These are phyloP conservation scores for Aspidiotus rigidus DNA, from an alignment of 2,888 invertebrate species.

Conservation along the genomic window DNA sequence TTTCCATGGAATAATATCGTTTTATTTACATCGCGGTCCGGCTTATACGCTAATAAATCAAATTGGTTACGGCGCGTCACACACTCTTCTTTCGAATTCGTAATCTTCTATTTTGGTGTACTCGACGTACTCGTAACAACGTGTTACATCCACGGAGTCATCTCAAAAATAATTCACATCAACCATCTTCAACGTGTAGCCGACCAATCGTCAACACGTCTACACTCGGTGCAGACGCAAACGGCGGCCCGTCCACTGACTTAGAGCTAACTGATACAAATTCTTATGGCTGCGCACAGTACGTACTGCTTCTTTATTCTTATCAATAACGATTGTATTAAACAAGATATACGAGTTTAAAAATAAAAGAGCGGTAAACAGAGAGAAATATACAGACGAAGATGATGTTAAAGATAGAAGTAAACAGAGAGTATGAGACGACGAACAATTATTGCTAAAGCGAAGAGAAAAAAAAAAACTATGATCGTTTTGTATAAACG, in stretches of 20 bases:
- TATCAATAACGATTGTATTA: too few relatives aligned
- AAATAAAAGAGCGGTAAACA: too few relatives aligned
- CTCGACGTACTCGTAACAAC: conserved; percentile 24
- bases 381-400: too few relatives aligned
- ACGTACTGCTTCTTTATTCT: conserved; percentile 1
- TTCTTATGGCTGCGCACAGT: conserved; percentile 16
- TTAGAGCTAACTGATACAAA: conserved; percentile 18
- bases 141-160: conserved; percentile 2
- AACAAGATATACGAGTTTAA: too few relatives aligned
- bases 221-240: conserved; percentile 10
- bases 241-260: conserved; percentile 18
- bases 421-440: too few relatives aligned
- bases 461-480: too few relatives aligned
- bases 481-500: too few relatives aligned
- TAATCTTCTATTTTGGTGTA: conserved; percentile 28
- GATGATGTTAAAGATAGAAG: too few relatives aligned
- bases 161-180: neutral
- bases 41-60: conserved; percentile 9
- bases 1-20: conserved; percentile 5
- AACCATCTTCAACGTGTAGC: conserved; percentile 5
- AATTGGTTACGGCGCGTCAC: conserved; percentile 28
- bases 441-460: too few relatives aligned
- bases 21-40: neutral
- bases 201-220: conserved; percentile 23
- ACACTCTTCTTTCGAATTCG: conserved; percentile 25